Evolutionary conservation across 2,797 vertebrate species (phyloP).

Genomic region (Ammospiza maritima): DNA sequence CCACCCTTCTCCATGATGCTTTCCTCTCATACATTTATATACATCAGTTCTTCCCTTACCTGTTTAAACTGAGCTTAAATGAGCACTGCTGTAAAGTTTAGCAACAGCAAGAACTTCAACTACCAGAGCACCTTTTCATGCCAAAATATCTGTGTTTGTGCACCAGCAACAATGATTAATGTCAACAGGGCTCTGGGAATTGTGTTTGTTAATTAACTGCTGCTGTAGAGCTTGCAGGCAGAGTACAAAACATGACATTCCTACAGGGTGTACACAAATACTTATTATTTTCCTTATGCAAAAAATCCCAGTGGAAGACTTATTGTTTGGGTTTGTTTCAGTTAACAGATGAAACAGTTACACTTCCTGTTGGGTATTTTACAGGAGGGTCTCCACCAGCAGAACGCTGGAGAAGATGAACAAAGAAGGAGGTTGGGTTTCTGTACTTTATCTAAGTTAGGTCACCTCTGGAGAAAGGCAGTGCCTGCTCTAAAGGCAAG

Average conservation of each 20-base stretch:
- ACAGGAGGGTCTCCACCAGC: neutral
- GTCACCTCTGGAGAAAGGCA: neutral
- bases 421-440: neutral
- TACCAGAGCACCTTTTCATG: conserved; percentile 63
- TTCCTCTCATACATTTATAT: neutral
- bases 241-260: conserved; percentile 63
- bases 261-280: conserved; percentile 61
- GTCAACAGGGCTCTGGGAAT: conserved; percentile 71
- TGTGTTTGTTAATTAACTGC: conserved; percentile 75
- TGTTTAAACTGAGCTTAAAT: conserved; percentile 28
- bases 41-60: neutral
- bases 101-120: conserved; percentile 47
- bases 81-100: conserved; percentile 28
- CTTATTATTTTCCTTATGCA: conserved; percentile 59
- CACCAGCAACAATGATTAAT: conserved; percentile 72
- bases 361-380: neutral
- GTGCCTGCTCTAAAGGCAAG: conserved; percentile 7
- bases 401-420: neutral
- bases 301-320: conserved; percentile 41
- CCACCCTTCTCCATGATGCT: neutral
- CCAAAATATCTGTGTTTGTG: conserved; percentile 71
- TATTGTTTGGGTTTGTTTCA: conserved; percentile 46
- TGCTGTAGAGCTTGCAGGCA: conserved; percentile 66
- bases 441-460: neutral
- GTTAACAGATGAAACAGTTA: neutral